These are phyloP conservation scores for Pomatostomus ruficeps DNA, from an alignment of 2,113 vertebrate genomes.

Conservation along the genomic window DNA sequence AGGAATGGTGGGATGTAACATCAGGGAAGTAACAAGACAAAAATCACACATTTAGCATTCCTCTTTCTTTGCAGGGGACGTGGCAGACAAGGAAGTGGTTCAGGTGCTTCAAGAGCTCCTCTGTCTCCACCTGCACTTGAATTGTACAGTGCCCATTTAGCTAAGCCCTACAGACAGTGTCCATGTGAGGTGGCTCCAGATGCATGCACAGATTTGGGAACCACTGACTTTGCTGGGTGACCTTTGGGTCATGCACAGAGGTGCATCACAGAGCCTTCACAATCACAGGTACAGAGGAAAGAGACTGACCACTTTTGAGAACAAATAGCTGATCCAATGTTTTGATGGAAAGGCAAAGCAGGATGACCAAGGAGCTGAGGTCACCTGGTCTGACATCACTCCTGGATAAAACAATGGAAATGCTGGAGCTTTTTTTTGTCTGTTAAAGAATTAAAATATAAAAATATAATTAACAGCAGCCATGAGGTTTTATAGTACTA, in stretches of 20 bases:
- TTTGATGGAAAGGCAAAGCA: constrained; percentile 10
- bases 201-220: background rate
- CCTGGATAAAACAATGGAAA: constrained; percentile 10
- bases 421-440: background rate
- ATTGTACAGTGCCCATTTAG: background rate
- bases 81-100: background rate
- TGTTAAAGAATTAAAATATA: constrained; percentile 36
- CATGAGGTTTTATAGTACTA: background rate
- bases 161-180: background rate
- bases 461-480: background rate
- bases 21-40: background rate
- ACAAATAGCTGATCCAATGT: background rate
- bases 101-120: background rate
- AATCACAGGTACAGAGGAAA: background rate
- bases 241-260: background rate
- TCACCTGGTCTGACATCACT: constrained; percentile 17
- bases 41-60: background rate
- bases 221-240: background rate
- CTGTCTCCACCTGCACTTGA: background rate
- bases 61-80: background rate
- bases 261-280: background rate
- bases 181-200: background rate
- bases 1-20: background rate
- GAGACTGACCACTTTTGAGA: background rate
- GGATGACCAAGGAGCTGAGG: constrained; percentile 4